These are phyloP conservation scores for Mustela lutreola DNA, from an alignment of 2,113 vertebrate species.

Conservation along the genomic window DNA sequence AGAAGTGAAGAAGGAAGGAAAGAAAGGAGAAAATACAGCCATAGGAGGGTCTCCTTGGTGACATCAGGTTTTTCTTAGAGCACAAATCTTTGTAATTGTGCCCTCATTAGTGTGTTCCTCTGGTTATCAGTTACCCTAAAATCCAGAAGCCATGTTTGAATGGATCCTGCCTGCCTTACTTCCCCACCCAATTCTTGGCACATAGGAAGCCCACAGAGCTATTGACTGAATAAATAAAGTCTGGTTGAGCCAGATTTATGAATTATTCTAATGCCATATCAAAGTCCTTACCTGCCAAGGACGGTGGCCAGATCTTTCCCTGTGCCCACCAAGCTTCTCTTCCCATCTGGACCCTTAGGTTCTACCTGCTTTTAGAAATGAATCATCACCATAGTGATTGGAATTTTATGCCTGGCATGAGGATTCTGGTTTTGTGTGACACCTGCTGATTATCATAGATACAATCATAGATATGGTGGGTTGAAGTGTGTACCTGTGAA, in stretches of 20 bases:
- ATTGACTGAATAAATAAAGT: background rate
- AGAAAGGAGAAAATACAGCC: background rate
- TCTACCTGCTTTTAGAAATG: background rate
- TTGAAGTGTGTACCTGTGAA: background rate
- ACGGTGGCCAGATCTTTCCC: background rate
- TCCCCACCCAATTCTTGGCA: background rate
- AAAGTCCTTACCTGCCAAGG: background rate
- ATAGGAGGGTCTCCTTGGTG: background rate
- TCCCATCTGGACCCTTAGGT: background rate
- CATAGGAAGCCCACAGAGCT: background rate
- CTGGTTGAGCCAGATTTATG: background rate
- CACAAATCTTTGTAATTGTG: background rate
- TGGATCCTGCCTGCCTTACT: background rate
- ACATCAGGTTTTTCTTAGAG: background rate
- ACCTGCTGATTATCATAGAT: background rate
- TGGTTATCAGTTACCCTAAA: background rate
- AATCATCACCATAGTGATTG: background rate
- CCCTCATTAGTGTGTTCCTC: background rate
- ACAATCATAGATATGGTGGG: background rate
- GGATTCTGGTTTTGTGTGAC: background rate
- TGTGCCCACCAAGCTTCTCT: background rate
- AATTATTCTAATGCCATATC: background rate
- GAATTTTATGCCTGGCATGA: background rate
- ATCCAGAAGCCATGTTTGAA: background rate
- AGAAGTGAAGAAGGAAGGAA: background rate